phyloP scores from a whole-genome alignment of 2,113 vertebrate genomes.

The Oceanodroma tethys region DNA sequence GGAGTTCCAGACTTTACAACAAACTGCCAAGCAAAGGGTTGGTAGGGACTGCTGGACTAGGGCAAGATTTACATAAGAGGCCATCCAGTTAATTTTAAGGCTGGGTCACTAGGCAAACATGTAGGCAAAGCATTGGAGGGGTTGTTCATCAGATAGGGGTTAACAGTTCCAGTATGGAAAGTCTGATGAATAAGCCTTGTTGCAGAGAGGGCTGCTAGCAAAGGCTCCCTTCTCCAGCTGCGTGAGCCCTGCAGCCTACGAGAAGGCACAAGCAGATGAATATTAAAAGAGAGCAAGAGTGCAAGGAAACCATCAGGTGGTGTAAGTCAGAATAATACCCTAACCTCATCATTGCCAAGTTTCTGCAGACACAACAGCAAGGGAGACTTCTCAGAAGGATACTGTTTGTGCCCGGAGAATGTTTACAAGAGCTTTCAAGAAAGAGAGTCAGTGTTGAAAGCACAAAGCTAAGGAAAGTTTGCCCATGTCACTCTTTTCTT shows the following conservation, averaged over 20 bases:
- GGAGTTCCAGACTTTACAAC: not conserved
- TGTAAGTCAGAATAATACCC: not conserved
- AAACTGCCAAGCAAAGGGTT: not conserved
- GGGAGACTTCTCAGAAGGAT: not conserved
- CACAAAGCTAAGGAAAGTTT: not conserved
- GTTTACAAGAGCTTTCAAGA: not conserved
- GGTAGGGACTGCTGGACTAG: not conserved
- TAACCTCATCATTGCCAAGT: not conserved
- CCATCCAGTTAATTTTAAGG: not conserved
- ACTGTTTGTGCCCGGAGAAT: not conserved
- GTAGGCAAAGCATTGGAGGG: not conserved
- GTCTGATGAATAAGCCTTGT: not conserved
- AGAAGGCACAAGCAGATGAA: not conserved
- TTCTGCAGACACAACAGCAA: not conserved
- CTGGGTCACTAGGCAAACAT: not conserved
- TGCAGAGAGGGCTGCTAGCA: not conserved
- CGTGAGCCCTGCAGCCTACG: rapidly evolving
- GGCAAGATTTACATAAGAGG: not conserved
- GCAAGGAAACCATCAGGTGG: not conserved
- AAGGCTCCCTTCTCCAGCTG: not conserved
- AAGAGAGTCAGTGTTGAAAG: not conserved
- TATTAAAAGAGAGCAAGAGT: not conserved
- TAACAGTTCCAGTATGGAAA: not conserved
- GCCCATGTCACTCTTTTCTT: not conserved
- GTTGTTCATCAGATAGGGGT: not conserved